Evolutionary conservation across 2,113 vertebrate genomes (phyloP).

Genomic region (Xyliphius kryptos): DNA sequence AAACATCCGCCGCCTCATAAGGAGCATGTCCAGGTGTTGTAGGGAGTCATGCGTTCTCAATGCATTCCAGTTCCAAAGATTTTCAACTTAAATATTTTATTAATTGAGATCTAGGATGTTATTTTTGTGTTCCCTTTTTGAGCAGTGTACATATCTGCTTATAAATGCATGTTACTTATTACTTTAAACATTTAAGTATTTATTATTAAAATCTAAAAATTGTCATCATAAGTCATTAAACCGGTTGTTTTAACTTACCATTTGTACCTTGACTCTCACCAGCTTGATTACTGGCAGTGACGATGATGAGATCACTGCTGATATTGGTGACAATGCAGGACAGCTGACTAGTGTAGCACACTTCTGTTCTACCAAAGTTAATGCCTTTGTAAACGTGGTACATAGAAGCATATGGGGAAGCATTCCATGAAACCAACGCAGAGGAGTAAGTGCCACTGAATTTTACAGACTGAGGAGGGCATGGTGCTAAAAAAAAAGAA

Average conservation of each 20-base stretch:
- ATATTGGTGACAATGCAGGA: conserved; percentile 51
- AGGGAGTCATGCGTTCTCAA: too few species aligned
- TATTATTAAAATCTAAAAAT: too few species aligned
- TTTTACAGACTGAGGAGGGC: conserved; percentile 49
- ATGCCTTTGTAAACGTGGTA: conserved; percentile 53
- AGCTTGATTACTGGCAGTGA: conserved; percentile 56
- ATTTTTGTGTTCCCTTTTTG: too few species aligned
- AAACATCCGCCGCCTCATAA: too few species aligned
- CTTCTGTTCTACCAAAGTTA: background rate
- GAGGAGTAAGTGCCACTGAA: conserved; percentile 41
- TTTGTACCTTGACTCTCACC: conserved; percentile 53
- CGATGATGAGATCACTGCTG: conserved; percentile 32
- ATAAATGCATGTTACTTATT: too few species aligned
- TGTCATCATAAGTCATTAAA: too few species aligned
- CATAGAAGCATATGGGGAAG: conserved; percentile 43
- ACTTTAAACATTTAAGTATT: background rate
- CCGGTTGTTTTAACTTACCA: conserved; percentile 36
- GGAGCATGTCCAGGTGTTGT: too few species aligned
- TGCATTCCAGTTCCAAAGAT: too few species aligned
- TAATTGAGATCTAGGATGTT: too few species aligned
- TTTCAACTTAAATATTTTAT: too few species aligned
- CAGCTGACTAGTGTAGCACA: conserved; percentile 54
- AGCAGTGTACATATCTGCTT: too few species aligned
- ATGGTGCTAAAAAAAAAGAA: conserved; percentile 54
- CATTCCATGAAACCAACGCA: conserved; percentile 53